Percentiles rank a stretch among this genome's conserved stretches.
phyloP scores from a whole-genome alignment of 2,113 vertebrate genomes.

The Chloebia gouldiae region DNA sequence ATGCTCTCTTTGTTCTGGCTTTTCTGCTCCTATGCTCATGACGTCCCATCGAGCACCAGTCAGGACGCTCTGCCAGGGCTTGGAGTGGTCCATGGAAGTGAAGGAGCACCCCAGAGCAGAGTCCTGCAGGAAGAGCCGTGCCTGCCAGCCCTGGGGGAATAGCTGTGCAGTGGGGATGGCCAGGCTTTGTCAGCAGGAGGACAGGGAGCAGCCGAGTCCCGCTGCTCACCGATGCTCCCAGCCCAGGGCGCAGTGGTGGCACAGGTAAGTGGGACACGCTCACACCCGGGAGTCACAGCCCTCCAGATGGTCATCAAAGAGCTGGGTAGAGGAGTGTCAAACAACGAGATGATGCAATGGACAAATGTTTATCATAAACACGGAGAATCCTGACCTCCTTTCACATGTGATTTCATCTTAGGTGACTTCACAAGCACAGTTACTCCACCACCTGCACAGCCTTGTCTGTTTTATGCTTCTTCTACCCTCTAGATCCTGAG shows the following conservation, averaged over 20 bases:
- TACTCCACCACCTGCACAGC: background rate
- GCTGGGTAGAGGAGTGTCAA: background rate
- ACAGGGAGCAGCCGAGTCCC: fast-evolving
- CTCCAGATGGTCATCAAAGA: background rate
- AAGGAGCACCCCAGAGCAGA: background rate
- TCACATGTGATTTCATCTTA: slow-evolving; percentile 15
- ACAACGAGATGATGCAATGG: background rate
- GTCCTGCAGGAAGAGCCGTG: background rate
- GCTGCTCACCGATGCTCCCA: fast-evolving
- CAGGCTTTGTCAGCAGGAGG: background rate
- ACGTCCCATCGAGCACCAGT: no score
- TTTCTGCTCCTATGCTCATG: background rate
- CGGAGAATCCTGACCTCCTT: background rate
- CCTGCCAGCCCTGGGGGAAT: background rate
- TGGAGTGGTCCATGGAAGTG: background rate
- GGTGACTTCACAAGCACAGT: background rate
- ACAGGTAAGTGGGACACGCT: background rate
- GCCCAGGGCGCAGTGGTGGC: background rate
- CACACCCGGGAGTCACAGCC: background rate
- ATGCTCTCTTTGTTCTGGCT: background rate
- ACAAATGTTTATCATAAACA: background rate
- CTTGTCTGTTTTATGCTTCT: background rate
- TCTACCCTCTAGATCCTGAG: background rate
- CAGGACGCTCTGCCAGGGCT: background rate
- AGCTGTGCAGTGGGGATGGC: background rate